These are phyloP conservation scores for Digitonthophagus gazella DNA, from an alignment of 2,888 invertebrate genomes.

Conservation along the genomic window DNA sequence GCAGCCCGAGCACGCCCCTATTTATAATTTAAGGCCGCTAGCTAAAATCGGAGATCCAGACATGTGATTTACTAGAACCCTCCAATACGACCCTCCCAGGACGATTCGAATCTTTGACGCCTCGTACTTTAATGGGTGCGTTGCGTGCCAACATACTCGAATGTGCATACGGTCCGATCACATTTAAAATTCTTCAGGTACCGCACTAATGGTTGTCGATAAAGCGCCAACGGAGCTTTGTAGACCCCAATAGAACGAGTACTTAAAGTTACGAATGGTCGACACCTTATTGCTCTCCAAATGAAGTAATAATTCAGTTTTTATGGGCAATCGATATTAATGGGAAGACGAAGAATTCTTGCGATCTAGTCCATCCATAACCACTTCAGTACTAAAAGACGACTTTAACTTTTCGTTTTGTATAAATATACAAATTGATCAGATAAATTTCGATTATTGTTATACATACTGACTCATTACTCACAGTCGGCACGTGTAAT, in stretches of 20 bases:
- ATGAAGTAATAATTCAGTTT: not conserved
- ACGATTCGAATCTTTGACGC: not conserved
- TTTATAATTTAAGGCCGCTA: not conserved
- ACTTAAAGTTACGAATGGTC: not conserved
- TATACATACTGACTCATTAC: not conserved
- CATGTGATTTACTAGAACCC: not conserved
- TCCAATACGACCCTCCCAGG: not conserved
- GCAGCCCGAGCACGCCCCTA: not conserved
- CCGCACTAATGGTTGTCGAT: conserved; percentile 1
- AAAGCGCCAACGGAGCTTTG: not conserved
- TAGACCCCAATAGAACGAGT: not conserved
- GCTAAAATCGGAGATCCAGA: not conserved
- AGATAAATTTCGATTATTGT: not conserved
- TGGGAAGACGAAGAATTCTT: not conserved
- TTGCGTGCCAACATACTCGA: not conserved
- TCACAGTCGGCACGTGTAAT: not conserved
- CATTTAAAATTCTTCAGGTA: conserved; percentile 14
- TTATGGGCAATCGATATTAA: not conserved
- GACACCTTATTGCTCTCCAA: not conserved
- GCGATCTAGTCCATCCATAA: not conserved
- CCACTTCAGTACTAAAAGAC: not conserved
- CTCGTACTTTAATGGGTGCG: not conserved
- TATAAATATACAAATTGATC: not conserved
- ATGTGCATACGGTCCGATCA: not conserved
- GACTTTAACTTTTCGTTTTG: not conserved